Evolutionary conservation across 1,140 invertebrate species (phyloP), one percentile per base, ranked within the genome.

Genomic region (Drosophila repleta): DNA sequence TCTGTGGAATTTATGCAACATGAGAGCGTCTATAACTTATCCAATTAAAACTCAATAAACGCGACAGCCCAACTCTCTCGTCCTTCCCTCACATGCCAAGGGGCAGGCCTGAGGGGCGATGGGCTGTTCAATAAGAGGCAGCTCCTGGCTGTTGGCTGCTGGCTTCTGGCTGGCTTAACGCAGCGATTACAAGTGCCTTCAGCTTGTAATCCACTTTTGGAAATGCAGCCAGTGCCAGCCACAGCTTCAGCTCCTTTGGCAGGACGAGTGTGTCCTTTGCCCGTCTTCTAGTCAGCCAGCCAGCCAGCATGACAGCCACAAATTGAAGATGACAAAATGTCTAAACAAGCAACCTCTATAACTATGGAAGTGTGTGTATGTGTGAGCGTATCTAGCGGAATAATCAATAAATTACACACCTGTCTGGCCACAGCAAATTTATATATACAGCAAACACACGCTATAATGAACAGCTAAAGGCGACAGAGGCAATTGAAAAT

Each of bases 241-340:
- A 13, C 32, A 35, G 32, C 32, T 11, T 8, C 32, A 11, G 32
- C 32, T 35, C 32, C 32, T 41, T 41, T 21, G 63, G 24, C 41
- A 29, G 43, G n/a, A 46, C 26, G 35, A 51, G 55, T 43, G 41
- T 35, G 15, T 49, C 32, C 32, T 35, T 18, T 55, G 24, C 60
- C 65, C 69, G 69, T 68, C 66, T 66, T 63, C 61, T 74, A 89
- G 78, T 78, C 84, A 80, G 66, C 61, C 78, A 76, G 66, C 61
- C 79, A 76, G 60, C 52, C 66, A 70, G 66, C 68, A 79, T 89
- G 84, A 89, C 84, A 89, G 83, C 81, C 84, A 80, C 85, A 89
- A 89, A 89, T 89, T 89, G 84, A 89, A 89, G 84, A 89, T 89
- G 84, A 89, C 84, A 89, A 89, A 89, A 89, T 90, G 84, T 89